Evolutionary conservation across 2,113 vertebrate genomes (phyloP).

Genomic region (Oxygymnocypris stewartii): DNA sequence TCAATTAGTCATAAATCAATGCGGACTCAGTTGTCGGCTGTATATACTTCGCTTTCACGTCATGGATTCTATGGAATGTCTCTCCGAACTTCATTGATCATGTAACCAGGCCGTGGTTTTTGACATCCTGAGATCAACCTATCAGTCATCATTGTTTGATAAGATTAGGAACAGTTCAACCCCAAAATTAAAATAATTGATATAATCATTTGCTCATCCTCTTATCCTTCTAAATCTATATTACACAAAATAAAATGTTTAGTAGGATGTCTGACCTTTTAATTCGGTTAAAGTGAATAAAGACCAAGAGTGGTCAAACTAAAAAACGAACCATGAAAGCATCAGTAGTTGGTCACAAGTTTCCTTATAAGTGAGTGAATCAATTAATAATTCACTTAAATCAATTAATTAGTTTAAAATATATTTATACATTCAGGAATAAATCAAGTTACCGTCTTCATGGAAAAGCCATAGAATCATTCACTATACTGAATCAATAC

Average conservation of each 20-base stretch:
- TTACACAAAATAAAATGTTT: neutral
- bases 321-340: neutral
- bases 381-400: neutral
- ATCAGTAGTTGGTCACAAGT: neutral
- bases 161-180: neutral
- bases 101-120: neutral
- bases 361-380: neutral
- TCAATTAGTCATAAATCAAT: conserved; percentile 46
- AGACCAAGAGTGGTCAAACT: neutral
- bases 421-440: neutral
- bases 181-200: neutral
- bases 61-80: neutral
- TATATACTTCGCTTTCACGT: neutral
- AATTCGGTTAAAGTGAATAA: neutral
- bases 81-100: neutral
- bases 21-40: neutral
- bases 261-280: neutral
- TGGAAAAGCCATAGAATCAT: no score
- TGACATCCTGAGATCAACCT: neutral
- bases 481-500: no score
- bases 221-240: neutral
- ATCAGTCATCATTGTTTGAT: neutral
- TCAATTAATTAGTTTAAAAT: neutral
- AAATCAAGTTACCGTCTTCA: neutral
- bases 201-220: neutral